Conservation (phyloP, 2,113 vertebrate genomes). For the Tiliqua scincoides region DNA sequence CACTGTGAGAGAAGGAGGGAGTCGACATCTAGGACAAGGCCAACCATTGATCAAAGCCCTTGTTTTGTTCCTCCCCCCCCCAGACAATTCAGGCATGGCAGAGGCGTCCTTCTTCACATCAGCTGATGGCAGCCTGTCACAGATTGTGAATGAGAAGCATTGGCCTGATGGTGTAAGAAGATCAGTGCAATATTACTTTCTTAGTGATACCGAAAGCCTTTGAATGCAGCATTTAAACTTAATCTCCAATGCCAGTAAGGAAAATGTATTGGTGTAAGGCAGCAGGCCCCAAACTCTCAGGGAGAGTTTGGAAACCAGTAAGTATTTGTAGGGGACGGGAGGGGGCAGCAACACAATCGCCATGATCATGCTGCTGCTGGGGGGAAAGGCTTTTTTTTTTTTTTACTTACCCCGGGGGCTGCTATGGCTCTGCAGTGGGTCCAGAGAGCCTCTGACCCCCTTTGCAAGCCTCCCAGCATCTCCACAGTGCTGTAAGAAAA, state of each 20-base stretch:
- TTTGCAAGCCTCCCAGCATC: too few species aligned
- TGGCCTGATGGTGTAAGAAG: neutral
- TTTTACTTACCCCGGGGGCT: too few species aligned
- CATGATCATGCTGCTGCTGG: too few species aligned
- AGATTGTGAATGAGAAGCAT: neutral
- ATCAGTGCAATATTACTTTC: neutral
- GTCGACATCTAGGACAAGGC: neutral
- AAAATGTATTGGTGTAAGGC: neutral
- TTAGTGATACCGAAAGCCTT: neutral
- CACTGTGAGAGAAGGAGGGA: accelerated
- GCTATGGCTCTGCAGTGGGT: too few species aligned
- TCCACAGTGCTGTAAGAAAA: too few species aligned
- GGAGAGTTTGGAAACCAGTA: too few species aligned
- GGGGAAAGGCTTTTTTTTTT: too few species aligned
- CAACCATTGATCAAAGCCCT: neutral
- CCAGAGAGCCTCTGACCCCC: too few species aligned
- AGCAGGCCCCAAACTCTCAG: too few species aligned
- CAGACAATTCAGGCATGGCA: neutral
- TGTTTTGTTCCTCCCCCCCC: too few species aligned
- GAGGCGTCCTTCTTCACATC: neutral
- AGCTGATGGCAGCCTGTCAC: neutral
- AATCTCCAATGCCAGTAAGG: neutral
- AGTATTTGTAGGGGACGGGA: too few species aligned
- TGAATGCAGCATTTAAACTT: neutral
- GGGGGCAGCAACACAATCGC: too few species aligned